Evolutionary conservation across 2,113 vertebrate species (phyloP).

Genomic region (Montifringilla adamsi): DNA sequence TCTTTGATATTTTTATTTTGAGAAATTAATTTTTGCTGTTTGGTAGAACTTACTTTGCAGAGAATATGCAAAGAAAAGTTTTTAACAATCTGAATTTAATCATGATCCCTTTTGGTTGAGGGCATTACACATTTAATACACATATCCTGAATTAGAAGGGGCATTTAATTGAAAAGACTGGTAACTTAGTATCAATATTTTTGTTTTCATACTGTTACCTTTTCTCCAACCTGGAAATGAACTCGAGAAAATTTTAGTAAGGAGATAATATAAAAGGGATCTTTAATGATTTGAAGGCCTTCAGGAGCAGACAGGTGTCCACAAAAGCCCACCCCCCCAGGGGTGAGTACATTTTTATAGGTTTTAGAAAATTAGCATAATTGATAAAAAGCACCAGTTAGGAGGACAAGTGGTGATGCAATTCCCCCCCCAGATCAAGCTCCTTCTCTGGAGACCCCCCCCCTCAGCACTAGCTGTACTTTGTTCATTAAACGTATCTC

Average conservation of each 20-base stretch:
- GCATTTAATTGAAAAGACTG: background rate
- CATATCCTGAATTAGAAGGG: background rate
- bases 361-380: background rate
- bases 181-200: background rate
- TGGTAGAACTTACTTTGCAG: background rate
- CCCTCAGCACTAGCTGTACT: background rate
- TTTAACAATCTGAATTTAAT: background rate
- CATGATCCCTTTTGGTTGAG: background rate
- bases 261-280: background rate
- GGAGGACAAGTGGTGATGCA: background rate
- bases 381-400: background rate
- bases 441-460: background rate
- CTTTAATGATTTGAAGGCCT: background rate
- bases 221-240: background rate
- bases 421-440: rapidly evolving
- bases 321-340: background rate
- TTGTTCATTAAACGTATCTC: background rate
- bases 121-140: background rate
- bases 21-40: background rate
- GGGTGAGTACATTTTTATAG: background rate
- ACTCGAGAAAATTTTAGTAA: background rate
- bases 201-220: background rate
- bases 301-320: background rate
- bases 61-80: background rate
- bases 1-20: background rate